Evolutionary conservation across 1,140 invertebrate species (phyloP).

Genomic region (Gerris buenoi): DNA sequence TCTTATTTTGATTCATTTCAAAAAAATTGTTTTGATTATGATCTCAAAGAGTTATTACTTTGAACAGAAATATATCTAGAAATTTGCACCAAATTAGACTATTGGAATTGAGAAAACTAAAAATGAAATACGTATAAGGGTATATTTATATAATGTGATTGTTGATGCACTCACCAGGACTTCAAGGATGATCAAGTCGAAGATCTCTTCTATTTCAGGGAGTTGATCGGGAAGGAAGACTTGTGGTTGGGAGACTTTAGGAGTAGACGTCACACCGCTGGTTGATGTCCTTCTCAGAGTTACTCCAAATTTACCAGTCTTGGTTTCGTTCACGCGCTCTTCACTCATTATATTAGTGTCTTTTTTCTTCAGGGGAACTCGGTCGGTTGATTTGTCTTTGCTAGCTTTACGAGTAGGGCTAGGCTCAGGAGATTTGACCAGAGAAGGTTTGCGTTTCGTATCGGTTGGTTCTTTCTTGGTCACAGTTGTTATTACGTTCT

Average conservation of each 20-base stretch:
- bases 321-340: constrained; percentile 4
- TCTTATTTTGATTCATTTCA: no score
- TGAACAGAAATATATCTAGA: no score
- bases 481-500: neutral
- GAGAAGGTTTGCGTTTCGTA: neutral
- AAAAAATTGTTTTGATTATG: no score
- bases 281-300: constrained; percentile 35
- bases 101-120: no score
- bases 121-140: no score
- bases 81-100: no score
- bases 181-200: constrained; percentile 48
- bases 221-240: constrained; percentile 24
- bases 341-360: constrained; percentile 1
- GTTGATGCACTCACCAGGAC: constrained; percentile 47
- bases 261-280: neutral
- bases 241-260: neutral
- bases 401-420: neutral
- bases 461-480: constrained; percentile 4
- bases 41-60: no score
- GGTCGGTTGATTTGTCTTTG: constrained; percentile 12
- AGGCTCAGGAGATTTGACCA: constrained; percentile 9
- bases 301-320: constrained; percentile 44
- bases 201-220: constrained; percentile 50
- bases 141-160: no score
- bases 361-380: neutral